Conservation (phyloP, 2,113 vertebrate genomes). For the Python bivittatus region DNA sequence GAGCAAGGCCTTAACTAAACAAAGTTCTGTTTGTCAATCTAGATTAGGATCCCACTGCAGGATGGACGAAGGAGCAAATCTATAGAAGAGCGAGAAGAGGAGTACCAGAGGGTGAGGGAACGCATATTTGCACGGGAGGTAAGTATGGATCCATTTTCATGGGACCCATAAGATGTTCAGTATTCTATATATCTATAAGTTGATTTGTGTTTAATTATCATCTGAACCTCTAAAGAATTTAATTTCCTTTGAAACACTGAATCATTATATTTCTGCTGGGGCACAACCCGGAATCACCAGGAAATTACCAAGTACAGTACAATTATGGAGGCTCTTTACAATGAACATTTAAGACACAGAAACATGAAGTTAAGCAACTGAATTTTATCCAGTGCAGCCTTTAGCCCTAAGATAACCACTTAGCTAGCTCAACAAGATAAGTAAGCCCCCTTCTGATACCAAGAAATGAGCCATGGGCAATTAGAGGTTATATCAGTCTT, state of each 20-base stretch:
- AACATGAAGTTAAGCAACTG: neutral
- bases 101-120: conserved; percentile 97
- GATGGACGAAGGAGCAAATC: conserved; percentile 98
- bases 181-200: neutral
- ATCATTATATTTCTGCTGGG: neutral
- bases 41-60: conserved; percentile 98
- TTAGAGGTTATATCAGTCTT: neutral
- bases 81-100: conserved; percentile 97
- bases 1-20: conserved; percentile 66
- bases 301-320: neutral
- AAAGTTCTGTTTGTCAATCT: conserved; percentile 78
- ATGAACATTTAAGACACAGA: neutral
- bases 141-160: conserved; percentile 63
- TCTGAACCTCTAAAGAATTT: neutral
- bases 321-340: neutral
- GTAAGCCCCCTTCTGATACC: neutral
- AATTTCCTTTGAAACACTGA: neutral
- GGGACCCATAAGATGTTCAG: neutral
- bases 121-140: conserved; percentile 99
- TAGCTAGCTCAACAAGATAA: neutral
- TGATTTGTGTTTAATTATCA: neutral
- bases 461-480: neutral
- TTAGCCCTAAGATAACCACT: neutral
- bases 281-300: neutral
- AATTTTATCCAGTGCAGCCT: neutral